A percentile compares a stretch with the other conserved stretches of the same genome.
These are phyloP conservation scores for Amphipyra berbera DNA, from an alignment of 2,888 invertebrate species.

Conservation along the genomic window DNA sequence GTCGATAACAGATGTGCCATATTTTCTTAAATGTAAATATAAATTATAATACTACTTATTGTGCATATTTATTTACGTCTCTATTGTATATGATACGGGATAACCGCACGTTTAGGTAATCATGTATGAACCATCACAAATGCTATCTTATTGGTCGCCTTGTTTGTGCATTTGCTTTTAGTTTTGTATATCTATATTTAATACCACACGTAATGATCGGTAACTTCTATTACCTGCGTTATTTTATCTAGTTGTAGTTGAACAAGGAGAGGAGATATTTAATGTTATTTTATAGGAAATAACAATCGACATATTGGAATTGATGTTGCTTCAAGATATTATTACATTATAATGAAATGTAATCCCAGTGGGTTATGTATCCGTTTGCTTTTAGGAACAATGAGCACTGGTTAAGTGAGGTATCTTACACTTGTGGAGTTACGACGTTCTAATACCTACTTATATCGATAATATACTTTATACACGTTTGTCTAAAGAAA, in stretches of 20 bases:
- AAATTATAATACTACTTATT: conserved; percentile 86
- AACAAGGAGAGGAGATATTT: conserved; percentile 60
- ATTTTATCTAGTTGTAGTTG: conserved; percentile 62
- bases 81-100: conserved; percentile 74
- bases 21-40: conserved; percentile 89
- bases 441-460: conserved; percentile 30
- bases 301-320: conserved; percentile 33
- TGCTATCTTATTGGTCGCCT: conserved; percentile 78
- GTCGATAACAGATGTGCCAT: conserved; percentile 89
- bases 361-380: conserved; percentile 47
- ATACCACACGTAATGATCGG: conserved; percentile 65
- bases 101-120: conserved; percentile 72
- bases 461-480: conserved; percentile 37
- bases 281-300: conserved; percentile 55
- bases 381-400: conserved; percentile 21
- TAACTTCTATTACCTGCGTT: conserved; percentile 63
- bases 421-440: conserved; percentile 30
- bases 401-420: conserved; percentile 36
- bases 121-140: conserved; percentile 80
- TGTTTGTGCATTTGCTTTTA: conserved; percentile 88
- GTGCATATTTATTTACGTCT: conserved; percentile 87
- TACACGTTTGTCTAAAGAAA: conserved; percentile 40
- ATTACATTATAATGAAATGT: conserved; percentile 25
- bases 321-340: conserved; percentile 47
- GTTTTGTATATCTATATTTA: conserved; percentile 74